A percentile compares a stretch with the other conserved stretches of the same genome.
These are phyloP conservation scores for Aradophagus sp. DNA, from an alignment of 1,140 invertebrate species.

Conservation along the genomic window DNA sequence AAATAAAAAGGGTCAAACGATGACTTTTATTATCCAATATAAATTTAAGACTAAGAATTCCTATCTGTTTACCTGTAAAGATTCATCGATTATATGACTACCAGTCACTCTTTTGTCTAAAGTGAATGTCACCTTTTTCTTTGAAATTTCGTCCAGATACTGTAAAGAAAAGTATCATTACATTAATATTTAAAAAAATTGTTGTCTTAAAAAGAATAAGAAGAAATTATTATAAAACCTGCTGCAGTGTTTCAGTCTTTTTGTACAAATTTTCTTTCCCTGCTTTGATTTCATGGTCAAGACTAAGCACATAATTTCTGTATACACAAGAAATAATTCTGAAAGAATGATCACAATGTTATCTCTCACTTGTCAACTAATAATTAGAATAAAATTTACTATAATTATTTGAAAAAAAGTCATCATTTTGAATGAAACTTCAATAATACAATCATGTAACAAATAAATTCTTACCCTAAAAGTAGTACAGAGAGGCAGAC, in stretches of 20 bases:
- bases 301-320: constrained; percentile 65
- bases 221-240: constrained; percentile 57
- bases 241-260: constrained; percentile 71
- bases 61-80: constrained; percentile 75
- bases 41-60: too few relatives aligned
- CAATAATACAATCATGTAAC: too few relatives aligned
- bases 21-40: too few relatives aligned
- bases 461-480: constrained; percentile 64
- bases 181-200: neutral
- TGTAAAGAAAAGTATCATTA: constrained; percentile 26
- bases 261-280: constrained; percentile 71
- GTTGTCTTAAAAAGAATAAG: neutral
- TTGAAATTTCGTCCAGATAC: constrained; percentile 64
- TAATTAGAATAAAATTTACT: constrained; percentile 24
- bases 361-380: too few relatives aligned
- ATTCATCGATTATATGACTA: constrained; percentile 82
- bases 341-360: constrained; percentile 51
- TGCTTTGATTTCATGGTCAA: constrained; percentile 67
- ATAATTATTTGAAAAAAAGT: neutral
- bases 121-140: constrained; percentile 68
- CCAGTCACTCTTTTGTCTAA: constrained; percentile 79
- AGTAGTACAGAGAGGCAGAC: constrained; percentile 65
- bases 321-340: constrained; percentile 70
- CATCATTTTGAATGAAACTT: too few relatives aligned
- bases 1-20: neutral